Conservation (phyloP, 2,888 invertebrate genomes). For the Tuta absoluta region DNA sequence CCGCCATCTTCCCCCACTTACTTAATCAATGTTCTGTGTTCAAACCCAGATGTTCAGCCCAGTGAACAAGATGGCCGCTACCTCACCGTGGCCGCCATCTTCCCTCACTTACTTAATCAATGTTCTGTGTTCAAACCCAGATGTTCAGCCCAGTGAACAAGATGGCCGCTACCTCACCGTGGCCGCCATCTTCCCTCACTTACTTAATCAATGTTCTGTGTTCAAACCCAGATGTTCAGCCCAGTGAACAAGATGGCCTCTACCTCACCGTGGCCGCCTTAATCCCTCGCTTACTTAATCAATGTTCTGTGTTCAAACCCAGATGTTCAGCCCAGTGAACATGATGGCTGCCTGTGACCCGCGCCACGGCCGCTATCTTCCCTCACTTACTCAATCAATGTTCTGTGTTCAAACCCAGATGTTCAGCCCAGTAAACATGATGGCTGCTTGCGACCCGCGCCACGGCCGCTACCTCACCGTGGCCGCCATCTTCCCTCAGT, state of each 20-base stretch:
- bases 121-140: conserved; percentile 44
- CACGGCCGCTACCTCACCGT: conserved; percentile 91
- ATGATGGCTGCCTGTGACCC: no score
- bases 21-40: no score
- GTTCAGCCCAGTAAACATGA: conserved; percentile 93
- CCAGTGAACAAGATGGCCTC: conserved; percentile 92
- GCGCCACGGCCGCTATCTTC: neutral
- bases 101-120: neutral
- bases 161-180: conserved; percentile 93
- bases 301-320: no score
- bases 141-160: conserved; percentile 93
- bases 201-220: neutral
- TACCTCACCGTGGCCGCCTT: conserved; percentile 92
- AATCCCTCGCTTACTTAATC: no score
- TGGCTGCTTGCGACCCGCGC: conserved; percentile 93
- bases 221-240: conserved; percentile 84
- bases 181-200: conserved; percentile 85
- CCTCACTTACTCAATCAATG: neutral
- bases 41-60: no score
- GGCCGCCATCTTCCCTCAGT: conserved; percentile 89
- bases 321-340: no score
- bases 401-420: conserved; percentile 62
- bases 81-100: neutral
- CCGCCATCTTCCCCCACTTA: no score
- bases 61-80: no score